Base-by-base conservation (phyloP, 2,888 invertebrate genomes). In the Hypsopygia costalis region DNA sequence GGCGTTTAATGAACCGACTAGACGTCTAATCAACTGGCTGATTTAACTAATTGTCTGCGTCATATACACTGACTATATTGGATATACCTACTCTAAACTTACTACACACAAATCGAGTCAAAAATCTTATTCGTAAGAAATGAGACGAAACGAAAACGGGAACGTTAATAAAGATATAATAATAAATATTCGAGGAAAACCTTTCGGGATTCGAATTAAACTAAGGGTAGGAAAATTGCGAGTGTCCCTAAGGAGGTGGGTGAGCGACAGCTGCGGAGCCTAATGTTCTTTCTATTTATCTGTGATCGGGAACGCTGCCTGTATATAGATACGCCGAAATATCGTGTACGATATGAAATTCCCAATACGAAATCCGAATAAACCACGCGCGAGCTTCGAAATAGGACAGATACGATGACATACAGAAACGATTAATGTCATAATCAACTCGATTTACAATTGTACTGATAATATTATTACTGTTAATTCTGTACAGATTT, bases 121-220 rank as follows among this genome's bases (percentile, higher is more conserved):
- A 30, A 30, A 76, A 82, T 81, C 77, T 81, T 71, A 62, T 75
- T 69, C 62, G 69, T 70, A 71, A 76, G 73, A 80, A 77, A 81
- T 68, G 65, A 65, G 62, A 71, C 70, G 69, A 69, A 70, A 72
- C 68, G 68, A 67, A 72, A 25, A 71, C 60, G 62, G 56, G 62
- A 58, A 69, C 73, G 82, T 83, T 85, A 86, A 86, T 87, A 86
- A 82, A 83, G 85, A 83, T 79, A 82, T 86, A 82, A 83, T 85
- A 86, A 86, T 88, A 88, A 88, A 88, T 87, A 87, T 80, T 62
- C 51, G 51, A 65, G 73, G 75, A 80, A 79, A 81, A 80, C 81
- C 85, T 82, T 86, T 79, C 70, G 79, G 85, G 82, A 77, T 76
- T 79, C 77, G 81, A 83, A 85, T 86, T 80, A 81, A 81, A 81